Evolutionary conservation across 2,888 invertebrate genomes (phyloP).

Genomic region (Andrena trimmerana): DNA sequence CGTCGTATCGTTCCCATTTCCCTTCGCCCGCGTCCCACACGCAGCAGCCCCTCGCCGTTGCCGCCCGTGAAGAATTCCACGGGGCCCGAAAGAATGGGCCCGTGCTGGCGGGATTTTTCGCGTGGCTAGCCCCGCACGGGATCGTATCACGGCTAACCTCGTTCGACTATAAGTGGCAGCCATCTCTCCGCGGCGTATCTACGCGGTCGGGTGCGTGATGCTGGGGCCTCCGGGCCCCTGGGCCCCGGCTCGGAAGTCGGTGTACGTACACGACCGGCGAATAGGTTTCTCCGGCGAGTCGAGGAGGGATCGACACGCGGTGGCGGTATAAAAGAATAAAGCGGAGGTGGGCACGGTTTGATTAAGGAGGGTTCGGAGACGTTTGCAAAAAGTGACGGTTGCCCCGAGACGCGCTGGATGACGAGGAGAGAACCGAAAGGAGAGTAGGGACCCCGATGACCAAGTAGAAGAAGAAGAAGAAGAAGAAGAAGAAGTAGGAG

Average conservation of each 20-base stretch:
- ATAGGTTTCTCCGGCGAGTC: conserved; percentile 46
- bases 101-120: conserved; percentile 18
- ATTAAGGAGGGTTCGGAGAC: conserved; percentile 76
- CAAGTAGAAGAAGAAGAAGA: conserved; percentile 33
- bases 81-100: not conserved
- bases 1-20: no score
- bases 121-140: conserved; percentile 18
- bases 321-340: conserved; percentile 71
- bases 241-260: conserved; percentile 41
- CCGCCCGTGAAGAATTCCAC: conserved; percentile 10
- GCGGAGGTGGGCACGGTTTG: conserved; percentile 78
- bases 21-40: no score
- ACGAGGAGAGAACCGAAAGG: conserved; percentile 63
- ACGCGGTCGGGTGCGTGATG: conserved; percentile 6
- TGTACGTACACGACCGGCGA: conserved; percentile 40
- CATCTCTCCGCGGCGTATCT: conserved; percentile 5
- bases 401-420: conserved; percentile 67
- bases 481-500: conserved; percentile 8
- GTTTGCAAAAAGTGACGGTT: conserved; percentile 77
- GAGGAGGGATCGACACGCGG: conserved; percentile 61
- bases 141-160: conserved; percentile 25
- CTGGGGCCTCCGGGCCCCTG: not conserved
- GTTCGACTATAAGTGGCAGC: conserved; percentile 24
- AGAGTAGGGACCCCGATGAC: conserved; percentile 42
- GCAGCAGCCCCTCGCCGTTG: not conserved